Evolutionary conservation across 1,140 invertebrate species (phyloP).

Genomic region (Drosophila sproati): DNA sequence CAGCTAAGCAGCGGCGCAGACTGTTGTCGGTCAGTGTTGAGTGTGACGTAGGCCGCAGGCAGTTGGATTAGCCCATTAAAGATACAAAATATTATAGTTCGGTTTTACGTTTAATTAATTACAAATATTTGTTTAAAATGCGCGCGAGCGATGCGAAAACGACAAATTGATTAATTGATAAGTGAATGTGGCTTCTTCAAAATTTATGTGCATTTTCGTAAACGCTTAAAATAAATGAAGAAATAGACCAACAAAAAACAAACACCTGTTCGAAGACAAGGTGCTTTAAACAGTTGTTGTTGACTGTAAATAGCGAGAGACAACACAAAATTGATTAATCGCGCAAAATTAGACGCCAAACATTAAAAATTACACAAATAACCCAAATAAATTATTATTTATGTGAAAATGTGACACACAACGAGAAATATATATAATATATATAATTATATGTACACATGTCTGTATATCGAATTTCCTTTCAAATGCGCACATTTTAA

Average conservation of each 20-base stretch:
- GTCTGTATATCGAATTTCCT: constrained; percentile 54
- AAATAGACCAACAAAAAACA: constrained; percentile 19
- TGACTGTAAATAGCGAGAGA: constrained; percentile 60
- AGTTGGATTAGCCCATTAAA: constrained; percentile 53
- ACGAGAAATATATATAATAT: constrained; percentile 42
- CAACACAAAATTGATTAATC: constrained; percentile 68
- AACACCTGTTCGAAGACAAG: constrained; percentile 58
- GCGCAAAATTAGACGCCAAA: constrained; percentile 79
- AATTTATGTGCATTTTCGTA: constrained; percentile 61
- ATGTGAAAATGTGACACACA: constrained; percentile 67
- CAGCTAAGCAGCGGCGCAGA: constrained; percentile 35
- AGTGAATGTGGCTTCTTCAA: constrained; percentile 55
- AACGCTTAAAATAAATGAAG: constrained; percentile 2
- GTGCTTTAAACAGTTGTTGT: constrained; percentile 60
- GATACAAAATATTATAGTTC: constrained; percentile 61
- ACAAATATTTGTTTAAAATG: constrained; percentile 75
- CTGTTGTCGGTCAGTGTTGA: constrained; percentile 37
- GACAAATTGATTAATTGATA: constrained; percentile 82
- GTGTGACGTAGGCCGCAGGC: constrained; percentile 47
- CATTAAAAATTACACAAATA: constrained; percentile 55
- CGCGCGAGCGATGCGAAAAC: constrained; percentile 22
- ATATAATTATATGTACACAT: background rate
- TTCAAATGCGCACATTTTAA: constrained; percentile 70
- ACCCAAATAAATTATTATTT: constrained; percentile 74
- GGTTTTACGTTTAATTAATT: constrained; percentile 70